Percentiles rank a stretch among this genome's conserved stretches.
phyloP scores from a whole-genome alignment of 2,113 vertebrate genomes.

The Tragelaphus buxtoni region DNA sequence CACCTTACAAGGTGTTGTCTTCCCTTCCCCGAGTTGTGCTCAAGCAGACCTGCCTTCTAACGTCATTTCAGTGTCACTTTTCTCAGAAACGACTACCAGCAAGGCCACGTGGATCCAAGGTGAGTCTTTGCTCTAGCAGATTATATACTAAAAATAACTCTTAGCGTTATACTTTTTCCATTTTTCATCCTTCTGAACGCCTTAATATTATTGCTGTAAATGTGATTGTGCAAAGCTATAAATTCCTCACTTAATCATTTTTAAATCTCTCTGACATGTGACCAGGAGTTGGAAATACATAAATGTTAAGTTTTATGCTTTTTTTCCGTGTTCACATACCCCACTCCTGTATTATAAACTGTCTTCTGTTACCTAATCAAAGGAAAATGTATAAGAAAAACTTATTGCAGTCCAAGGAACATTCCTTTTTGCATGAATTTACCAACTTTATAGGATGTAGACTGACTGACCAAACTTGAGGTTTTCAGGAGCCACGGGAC shows the following conservation, averaged over 20 bases:
- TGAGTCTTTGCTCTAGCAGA: background rate
- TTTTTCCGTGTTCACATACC: conserved; percentile 73
- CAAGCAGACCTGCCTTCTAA: background rate
- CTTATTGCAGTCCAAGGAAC: conserved; percentile 71
- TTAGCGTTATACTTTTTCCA: conserved; percentile 46
- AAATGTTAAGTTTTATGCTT: conserved; percentile 75
- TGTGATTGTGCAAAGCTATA: conserved; percentile 73
- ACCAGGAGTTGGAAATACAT: conserved; percentile 78
- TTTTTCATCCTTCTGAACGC: conserved; percentile 46
- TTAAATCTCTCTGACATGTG: conserved; percentile 78
- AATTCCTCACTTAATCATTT: conserved; percentile 75
- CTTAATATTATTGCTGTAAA: conserved; percentile 69
- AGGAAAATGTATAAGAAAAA: conserved; percentile 76
- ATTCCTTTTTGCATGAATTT: conserved; percentile 74
- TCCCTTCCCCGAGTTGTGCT: background rate
- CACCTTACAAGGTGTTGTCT: background rate
- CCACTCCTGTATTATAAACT: conserved; percentile 78
- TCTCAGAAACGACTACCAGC: background rate
- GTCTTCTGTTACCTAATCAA: conserved; percentile 77
- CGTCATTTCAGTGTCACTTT: background rate
- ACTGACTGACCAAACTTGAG: conserved; percentile 48
- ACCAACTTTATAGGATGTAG: conserved; percentile 64
- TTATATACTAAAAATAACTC: background rate
- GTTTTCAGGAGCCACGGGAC: conserved; percentile 33
- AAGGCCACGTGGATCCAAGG: background rate